phyloP scores from a whole-genome alignment of 2,113 vertebrate species.

The Lucifuga dentata region DNA sequence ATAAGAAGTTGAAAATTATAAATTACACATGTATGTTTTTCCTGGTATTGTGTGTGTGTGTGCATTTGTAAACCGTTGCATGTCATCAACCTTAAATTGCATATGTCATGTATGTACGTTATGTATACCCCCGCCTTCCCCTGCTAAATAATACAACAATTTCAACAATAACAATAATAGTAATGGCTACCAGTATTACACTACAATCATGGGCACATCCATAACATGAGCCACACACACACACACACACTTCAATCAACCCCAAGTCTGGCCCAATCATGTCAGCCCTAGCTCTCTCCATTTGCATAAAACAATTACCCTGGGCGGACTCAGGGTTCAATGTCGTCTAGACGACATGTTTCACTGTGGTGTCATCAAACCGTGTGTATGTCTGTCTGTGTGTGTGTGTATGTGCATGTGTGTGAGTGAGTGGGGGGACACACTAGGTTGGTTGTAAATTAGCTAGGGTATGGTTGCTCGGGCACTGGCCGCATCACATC shows the following conservation, averaged over 20 bases:
- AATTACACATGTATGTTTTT: constrained; percentile 47
- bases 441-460: constrained; percentile 94
- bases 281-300: constrained; percentile 83
- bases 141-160: constrained; percentile 74
- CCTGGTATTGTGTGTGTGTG: constrained; percentile 19
- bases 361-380: constrained; percentile 88
- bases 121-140: constrained; percentile 50
- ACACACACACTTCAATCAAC: constrained; percentile 72
- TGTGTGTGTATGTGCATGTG: constrained; percentile 24
- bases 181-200: constrained; percentile 71
- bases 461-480: constrained; percentile 88
- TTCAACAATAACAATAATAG: constrained; percentile 80
- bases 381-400: constrained; percentile 49
- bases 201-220: constrained; percentile 66
- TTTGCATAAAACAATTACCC: constrained; percentile 96
- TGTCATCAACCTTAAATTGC: constrained; percentile 15
- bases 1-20: constrained; percentile 44
- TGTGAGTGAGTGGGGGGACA: constrained; percentile 71
- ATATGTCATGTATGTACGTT: constrained; percentile 55
- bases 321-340: constrained; percentile 84
- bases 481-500: constrained; percentile 88
- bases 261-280: constrained; percentile 78
- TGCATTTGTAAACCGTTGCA: background rate
- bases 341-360: constrained; percentile 95
- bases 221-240: constrained; percentile 46